Evolutionary conservation across 2,888 invertebrate genomes (phyloP), one percentile per base, ranked within the genome.

Genomic region (Dermolepida albohirtum): DNA sequence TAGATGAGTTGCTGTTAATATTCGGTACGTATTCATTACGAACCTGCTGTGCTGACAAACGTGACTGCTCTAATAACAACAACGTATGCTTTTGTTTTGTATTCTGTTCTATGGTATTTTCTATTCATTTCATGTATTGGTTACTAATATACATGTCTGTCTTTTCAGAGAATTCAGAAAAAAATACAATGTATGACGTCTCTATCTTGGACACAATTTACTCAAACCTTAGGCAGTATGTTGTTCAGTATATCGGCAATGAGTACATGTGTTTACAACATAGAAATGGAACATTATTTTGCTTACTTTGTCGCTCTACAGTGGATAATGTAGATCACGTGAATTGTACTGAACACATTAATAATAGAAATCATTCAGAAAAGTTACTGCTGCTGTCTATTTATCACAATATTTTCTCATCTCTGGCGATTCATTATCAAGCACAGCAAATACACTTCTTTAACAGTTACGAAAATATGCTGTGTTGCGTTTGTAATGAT

Each of bases 251-350:
- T 10, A 8, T 2, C 7, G 29, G 16, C 40, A 12, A 10, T 16
- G 10, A 8, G 5, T 54, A 63, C 12, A 14, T 34, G 11, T 47
- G 27, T 11, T 12, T 63, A 11, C 40, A 49, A 63, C 29, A 50
- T 63, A n/a, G 40, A 49, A 16, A 34, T 8, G 40, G n/a, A 1
- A 14, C 10, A n/a, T 1, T 44, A 29, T 62, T 11, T 11, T 62
- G 62, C 12, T 12, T 62, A 5, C n/a, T 49, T 49, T 63, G 63
- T 29, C 39, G 10, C n/a, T 6, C 12, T 16, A 12, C 40, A 16
- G 6, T 11, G 11, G 10, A 40, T 41, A 29, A 17, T 40, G 11
- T 10, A 14, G 17, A 16, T 12, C 54, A 54, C 17, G 16, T 40
- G 39, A 10, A 17, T 16, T 40, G 2, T 17, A 6, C 5, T 4